Conservation (phyloP, 2,888 invertebrate species). For the Leistus spinibarbis region DNA sequence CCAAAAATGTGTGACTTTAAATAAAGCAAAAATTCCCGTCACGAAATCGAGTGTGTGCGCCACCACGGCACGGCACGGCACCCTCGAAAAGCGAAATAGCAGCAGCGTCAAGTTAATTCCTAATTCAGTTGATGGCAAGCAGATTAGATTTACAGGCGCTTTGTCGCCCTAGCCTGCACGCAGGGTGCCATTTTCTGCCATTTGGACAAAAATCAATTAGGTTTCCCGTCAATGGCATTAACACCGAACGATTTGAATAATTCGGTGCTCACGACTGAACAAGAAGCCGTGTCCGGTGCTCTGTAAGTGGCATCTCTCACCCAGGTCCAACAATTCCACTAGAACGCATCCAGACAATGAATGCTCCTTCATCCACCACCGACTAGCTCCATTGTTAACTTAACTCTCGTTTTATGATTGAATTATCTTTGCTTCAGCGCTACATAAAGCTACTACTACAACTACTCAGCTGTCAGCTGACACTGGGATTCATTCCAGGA, state of each 20-base stretch:
- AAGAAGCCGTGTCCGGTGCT: too few relatives aligned
- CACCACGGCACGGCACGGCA: too few relatives aligned
- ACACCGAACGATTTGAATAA: constrained; percentile 35
- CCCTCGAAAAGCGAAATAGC: constrained; percentile 44
- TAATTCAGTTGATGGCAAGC: constrained; percentile 55
- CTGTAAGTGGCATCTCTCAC: neutral
- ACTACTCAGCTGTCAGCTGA: neutral
- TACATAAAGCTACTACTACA: constrained; percentile 10
- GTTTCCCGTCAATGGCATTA: constrained; percentile 41
- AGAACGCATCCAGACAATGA: constrained; percentile 20
- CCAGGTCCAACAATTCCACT: constrained; percentile 18
- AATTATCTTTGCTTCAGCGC: constrained; percentile 44
- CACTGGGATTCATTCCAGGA: neutral
- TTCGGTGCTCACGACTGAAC: neutral
- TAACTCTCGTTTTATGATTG: constrained; percentile 42
- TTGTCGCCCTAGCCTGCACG: constrained; percentile 49
- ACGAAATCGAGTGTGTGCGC: too few relatives aligned
- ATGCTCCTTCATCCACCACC: neutral
- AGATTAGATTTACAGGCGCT: constrained; percentile 55
- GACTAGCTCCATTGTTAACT: neutral
- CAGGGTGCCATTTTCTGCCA: constrained; percentile 60
- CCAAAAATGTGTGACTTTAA: too few relatives aligned
- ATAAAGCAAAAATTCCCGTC: too few relatives aligned
- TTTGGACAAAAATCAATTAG: constrained; percentile 59
- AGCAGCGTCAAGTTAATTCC: constrained; percentile 55